Conservation (phyloP, 2,113 vertebrate species). For the Equus przewalskii region DNA sequence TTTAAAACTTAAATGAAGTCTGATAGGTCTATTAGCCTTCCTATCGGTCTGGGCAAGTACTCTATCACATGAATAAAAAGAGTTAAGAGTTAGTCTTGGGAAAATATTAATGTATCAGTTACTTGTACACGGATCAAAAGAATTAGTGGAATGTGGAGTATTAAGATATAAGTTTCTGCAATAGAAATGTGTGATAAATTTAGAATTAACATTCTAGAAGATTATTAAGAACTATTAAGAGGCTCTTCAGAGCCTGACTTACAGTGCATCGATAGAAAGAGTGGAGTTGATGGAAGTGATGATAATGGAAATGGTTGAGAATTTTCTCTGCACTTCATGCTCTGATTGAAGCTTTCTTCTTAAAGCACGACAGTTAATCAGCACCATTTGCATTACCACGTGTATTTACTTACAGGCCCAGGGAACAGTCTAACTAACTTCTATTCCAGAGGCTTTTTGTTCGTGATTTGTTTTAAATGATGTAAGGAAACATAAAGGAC, state of each 20-base stretch:
- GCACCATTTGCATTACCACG: conserved; percentile 41
- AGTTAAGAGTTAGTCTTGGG: neutral
- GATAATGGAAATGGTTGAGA: neutral
- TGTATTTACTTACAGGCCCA: conserved; percentile 29
- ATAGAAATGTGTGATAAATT: neutral
- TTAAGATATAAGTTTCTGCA: neutral
- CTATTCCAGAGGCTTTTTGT: conserved; percentile 28
- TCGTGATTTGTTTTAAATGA: conserved; percentile 6
- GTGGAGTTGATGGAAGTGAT: conserved; percentile 50
- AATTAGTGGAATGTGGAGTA: neutral
- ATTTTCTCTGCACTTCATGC: neutral
- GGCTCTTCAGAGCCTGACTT: conserved; percentile 10
- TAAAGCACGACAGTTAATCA: conserved; percentile 70
- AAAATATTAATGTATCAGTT: neutral
- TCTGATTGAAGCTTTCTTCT: conserved; percentile 60
- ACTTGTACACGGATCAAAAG: neutral
- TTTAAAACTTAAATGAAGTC: neutral
- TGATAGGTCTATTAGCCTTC: neutral
- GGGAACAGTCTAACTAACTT: conserved; percentile 10
- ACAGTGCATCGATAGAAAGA: neutral
- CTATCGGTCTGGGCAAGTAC: neutral
- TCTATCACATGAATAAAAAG: neutral
- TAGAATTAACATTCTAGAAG: neutral
- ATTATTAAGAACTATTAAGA: neutral
- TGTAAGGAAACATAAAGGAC: conserved; percentile 26